These are phyloP conservation scores for Girardia tigrina DNA, from an alignment of 2,888 invertebrate genomes.

Conservation along the genomic window DNA sequence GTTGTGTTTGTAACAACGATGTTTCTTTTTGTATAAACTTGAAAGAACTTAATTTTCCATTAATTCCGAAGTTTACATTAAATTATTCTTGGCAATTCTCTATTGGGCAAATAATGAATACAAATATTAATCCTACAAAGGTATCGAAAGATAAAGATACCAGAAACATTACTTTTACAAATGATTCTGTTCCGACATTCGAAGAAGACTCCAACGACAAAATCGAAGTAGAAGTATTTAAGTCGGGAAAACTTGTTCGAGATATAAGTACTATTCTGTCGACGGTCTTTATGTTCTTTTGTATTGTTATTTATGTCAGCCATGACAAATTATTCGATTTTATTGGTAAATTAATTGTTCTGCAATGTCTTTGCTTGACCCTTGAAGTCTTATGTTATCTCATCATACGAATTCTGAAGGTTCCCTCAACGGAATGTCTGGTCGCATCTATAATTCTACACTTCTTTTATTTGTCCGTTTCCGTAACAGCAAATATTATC, in stretches of 20 bases:
- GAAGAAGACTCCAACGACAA: background rate
- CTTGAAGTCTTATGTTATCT: constrained; percentile 5
- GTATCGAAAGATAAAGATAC: too few relatives aligned
- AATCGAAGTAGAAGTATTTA: background rate
- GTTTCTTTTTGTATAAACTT: background rate
- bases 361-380: background rate
- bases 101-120: too few relatives aligned
- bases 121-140: too few relatives aligned
- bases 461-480: background rate
- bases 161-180: too few relatives aligned
- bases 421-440: background rate
- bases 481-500: background rate
- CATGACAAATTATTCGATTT: background rate
- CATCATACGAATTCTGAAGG: background rate
- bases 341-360: background rate
- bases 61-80: background rate
- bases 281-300: background rate
- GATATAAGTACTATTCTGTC: background rate
- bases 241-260: background rate
- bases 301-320: background rate
- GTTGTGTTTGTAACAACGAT: background rate
- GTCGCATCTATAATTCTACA: background rate
- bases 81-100: background rate
- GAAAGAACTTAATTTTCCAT: background rate
- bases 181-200: too few relatives aligned